A percentile compares a stretch with the other conserved stretches of the same genome.
phyloP scores from a whole-genome alignment of 2,888 invertebrate species.

The Morpho achilles region DNA sequence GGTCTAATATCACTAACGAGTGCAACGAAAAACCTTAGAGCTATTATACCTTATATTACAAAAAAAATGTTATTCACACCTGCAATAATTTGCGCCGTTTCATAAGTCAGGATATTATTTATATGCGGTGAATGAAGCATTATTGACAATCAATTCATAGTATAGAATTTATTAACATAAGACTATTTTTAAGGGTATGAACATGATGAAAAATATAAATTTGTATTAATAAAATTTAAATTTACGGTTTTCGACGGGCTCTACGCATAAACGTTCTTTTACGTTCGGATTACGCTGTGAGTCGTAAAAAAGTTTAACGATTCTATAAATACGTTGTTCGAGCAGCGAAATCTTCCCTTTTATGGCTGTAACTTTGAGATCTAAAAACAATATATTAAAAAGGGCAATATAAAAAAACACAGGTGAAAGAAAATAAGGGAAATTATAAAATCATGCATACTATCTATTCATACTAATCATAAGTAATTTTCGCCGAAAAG shows the following conservation, averaged over 20 bases:
- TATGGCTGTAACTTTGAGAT: slow-evolving; percentile 21
- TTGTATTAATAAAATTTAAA: slow-evolving; percentile 21
- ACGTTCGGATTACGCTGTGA: slow-evolving; percentile 55
- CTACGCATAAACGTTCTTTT: slow-evolving; percentile 57
- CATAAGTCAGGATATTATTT: no score
- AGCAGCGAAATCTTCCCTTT: slow-evolving; percentile 42
- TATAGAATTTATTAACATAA: no score
- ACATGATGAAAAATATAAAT: slow-evolving; percentile 10
- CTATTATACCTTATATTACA: no score
- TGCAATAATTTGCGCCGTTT: no score
- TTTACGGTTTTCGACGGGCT: slow-evolving; percentile 57
- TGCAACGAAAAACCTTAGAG: no score
- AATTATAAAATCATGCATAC: neutral
- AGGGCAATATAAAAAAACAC: slow-evolving; percentile 7
- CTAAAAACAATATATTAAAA: slow-evolving; percentile 17
- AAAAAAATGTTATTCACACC: no score
- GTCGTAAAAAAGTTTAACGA: slow-evolving; percentile 66
- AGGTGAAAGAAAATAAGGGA: slow-evolving; percentile 2
- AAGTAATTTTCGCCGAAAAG: no score
- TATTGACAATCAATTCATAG: no score
- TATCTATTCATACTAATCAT: no score
- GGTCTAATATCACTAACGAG: no score
- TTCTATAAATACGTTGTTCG: slow-evolving; percentile 59
- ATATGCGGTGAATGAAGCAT: no score
- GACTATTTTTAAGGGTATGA: slow-evolving; percentile 1